These are phyloP conservation scores for Leptocoma aspasia DNA, from an alignment of 2,113 vertebrate species.

Conservation along the genomic window DNA sequence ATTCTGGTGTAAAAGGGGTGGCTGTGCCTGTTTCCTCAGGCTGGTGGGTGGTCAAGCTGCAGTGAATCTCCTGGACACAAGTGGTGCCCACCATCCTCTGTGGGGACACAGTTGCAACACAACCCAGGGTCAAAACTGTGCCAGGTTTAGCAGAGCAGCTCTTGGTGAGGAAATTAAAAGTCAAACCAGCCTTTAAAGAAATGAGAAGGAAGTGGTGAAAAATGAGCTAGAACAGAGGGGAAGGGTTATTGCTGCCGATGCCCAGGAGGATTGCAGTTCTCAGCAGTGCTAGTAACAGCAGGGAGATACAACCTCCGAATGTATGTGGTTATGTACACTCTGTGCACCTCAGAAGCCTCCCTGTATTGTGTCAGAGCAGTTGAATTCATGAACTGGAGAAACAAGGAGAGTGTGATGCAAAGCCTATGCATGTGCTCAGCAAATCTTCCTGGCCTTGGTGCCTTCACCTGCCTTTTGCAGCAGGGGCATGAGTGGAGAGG, in stretches of 20 bases:
- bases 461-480: neutral
- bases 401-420: neutral
- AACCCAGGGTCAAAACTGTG: neutral
- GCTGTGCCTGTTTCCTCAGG: neutral
- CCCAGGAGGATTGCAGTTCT: neutral
- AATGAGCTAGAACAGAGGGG: neutral
- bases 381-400: neutral
- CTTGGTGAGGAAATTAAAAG: neutral
- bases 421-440: accelerated
- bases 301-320: neutral
- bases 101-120: neutral
- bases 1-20: neutral
- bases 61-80: neutral
- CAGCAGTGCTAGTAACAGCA: neutral
- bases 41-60: neutral
- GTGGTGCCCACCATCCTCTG: accelerated
- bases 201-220: neutral
- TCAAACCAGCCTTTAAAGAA: neutral
- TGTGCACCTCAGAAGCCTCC: neutral
- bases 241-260: neutral
- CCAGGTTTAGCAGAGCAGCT: neutral
- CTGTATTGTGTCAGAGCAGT: neutral
- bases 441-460: neutral
- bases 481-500: neutral
- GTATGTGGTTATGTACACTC: accelerated